phyloP scores from a whole-genome alignment of 2,113 vertebrate species.

The Erythrocercus mccallii region DNA sequence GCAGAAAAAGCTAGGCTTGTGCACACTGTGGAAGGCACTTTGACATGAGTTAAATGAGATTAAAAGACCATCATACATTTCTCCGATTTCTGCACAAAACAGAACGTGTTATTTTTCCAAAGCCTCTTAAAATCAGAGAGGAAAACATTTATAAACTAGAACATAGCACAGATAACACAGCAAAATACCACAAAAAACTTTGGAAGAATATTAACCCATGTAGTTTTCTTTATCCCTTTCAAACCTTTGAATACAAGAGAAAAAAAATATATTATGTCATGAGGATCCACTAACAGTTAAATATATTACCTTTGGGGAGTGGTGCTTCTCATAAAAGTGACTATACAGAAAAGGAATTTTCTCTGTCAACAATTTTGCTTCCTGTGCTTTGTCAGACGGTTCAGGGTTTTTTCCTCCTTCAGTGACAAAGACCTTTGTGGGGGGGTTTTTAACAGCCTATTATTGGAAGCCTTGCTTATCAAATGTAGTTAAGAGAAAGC shows the following conservation, averaged over 20 bases:
- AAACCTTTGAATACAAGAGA: background rate
- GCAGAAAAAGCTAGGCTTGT: background rate
- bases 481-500: background rate
- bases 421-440: background rate
- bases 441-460: background rate
- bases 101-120: background rate
- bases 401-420: background rate
- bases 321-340: conserved; percentile 37
- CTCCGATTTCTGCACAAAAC: background rate
- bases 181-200: background rate
- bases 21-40: background rate
- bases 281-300: conserved; percentile 33
- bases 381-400: conserved; percentile 18
- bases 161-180: background rate
- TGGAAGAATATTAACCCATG: background rate
- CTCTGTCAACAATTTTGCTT: conserved; percentile 56
- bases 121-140: background rate
- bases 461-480: background rate
- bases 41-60: background rate
- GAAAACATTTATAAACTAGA: background rate
- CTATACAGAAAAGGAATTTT: conserved; percentile 54
- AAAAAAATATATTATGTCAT: background rate
- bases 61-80: background rate
- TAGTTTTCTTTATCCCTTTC: background rate
- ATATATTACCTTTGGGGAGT: conserved; percentile 31